These are phyloP conservation scores for Caenorhabditis macrosperma DNA, from an alignment of 2,888 invertebrate genomes.

Conservation along the genomic window DNA sequence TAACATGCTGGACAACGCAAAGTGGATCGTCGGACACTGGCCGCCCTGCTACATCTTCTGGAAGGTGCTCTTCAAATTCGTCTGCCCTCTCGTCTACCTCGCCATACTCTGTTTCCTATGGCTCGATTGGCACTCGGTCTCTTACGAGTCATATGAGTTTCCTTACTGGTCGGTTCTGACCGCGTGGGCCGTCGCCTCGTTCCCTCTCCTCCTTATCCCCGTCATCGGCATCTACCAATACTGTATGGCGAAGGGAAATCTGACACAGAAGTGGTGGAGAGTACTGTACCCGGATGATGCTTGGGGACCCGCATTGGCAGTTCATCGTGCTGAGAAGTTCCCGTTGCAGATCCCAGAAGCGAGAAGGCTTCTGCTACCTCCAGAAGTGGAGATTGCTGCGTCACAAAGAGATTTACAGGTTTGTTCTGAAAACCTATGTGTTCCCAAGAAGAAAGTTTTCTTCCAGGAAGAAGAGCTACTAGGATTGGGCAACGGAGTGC, in stretches of 20 bases:
- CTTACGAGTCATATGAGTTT: slow-evolving; percentile 85
- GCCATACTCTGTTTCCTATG: slow-evolving; percentile 87
- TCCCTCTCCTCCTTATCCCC: slow-evolving; percentile 86
- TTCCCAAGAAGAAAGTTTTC: not conserved
- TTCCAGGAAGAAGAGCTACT: slow-evolving; percentile 24
- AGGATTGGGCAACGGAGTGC: slow-evolving; percentile 21
- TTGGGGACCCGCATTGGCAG: slow-evolving; percentile 80
- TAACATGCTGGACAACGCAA: slow-evolving; percentile 82
- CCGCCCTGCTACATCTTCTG: slow-evolving; percentile 84
- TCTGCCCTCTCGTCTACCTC: slow-evolving; percentile 86
- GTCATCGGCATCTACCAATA: slow-evolving; percentile 84
- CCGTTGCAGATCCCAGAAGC: slow-evolving; percentile 80
- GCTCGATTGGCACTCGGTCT: slow-evolving; percentile 84
- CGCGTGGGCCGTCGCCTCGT: slow-evolving; percentile 85
- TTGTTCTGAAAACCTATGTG: too few species aligned
- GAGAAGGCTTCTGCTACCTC: slow-evolving; percentile 67
- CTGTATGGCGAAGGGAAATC: slow-evolving; percentile 74
- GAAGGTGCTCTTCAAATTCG: slow-evolving; percentile 86
- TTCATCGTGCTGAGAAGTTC: slow-evolving; percentile 79
- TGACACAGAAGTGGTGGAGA: slow-evolving; percentile 76
- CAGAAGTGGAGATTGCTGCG: slow-evolving; percentile 62
- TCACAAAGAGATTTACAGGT: slow-evolving; percentile 39
- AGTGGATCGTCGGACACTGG: slow-evolving; percentile 84
- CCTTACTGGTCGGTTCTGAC: slow-evolving; percentile 83
- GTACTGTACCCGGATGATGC: slow-evolving; percentile 79